Base-by-base conservation (phyloP, 1,140 invertebrate genomes). In the Xylocopa sonorina region DNA sequence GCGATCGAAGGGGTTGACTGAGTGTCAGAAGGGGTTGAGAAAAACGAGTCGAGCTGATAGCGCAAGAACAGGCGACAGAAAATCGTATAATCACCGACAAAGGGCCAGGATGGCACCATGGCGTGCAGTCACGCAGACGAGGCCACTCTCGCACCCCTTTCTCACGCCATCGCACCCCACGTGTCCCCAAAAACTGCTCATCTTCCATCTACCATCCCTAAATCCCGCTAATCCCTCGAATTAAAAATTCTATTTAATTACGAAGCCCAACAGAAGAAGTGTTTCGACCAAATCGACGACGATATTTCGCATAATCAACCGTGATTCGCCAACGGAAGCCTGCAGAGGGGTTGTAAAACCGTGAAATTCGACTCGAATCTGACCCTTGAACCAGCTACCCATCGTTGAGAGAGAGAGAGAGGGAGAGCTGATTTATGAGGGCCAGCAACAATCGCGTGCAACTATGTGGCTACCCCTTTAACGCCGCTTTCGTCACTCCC, bases 1-100 rank as follows among this genome's bases (percentile, higher is more conserved):
- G 29, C 55, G 21, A 32, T 34, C 18, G 12, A 69, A 24, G 41
- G 69, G 29, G 71, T 46, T 48, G 62, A 48, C 55, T 18, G 69
- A 46, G 41, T 53, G 7, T 27, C 43, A 38, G 41, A 77, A 68
- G 57, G 76, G 80, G 77, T 74, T 85, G 77, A n/a, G 81, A 86
- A 81, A 85, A 83, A 64, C 84, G 81, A 78, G 71, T 86, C 84
- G 38, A 38, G 69, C 46, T 60, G 72, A 83, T 79, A 82, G 12
- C 55, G 55, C 57, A 71, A 55, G 73, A 48, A 51, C 77, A 69
- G 72, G 62, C 78, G 71, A 80, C 69, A 83, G 85, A 87, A 87
- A 87, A 87, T 69, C 80, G n/a, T n/a, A 67, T 87, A 80, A 87
- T 87, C 80, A 85, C 62, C 62, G 60, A 85, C 85, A 85, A 87